Percentiles rank a stretch among this genome's conserved stretches.
phyloP scores from a whole-genome alignment of 1,140 invertebrate genomes.

The Calliphora vicina region DNA sequence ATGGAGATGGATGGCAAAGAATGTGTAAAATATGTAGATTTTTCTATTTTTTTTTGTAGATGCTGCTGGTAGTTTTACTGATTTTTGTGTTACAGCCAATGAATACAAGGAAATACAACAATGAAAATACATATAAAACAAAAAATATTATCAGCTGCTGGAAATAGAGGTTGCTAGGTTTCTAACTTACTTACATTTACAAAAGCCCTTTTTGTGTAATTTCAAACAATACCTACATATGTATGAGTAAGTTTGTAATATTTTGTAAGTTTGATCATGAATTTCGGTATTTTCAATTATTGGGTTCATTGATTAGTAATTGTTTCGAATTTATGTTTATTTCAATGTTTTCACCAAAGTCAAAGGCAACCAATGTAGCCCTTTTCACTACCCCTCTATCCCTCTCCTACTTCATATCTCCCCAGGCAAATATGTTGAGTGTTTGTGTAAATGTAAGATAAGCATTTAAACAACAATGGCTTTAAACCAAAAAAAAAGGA shows the following conservation, averaged over 20 bases:
- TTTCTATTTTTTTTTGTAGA: neutral
- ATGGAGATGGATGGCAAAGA: neutral
- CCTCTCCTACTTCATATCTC: no score
- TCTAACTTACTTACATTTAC: neutral
- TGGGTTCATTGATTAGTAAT: neutral
- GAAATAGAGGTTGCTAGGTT: neutral
- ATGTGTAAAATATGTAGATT: neutral
- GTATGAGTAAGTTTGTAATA: neutral
- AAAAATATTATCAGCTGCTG: neutral
- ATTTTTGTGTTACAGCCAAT: constrained; percentile 5
- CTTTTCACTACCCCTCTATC: no score
- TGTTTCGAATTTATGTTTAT: constrained; percentile 2
- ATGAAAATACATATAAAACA: neutral
- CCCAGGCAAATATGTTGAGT: neutral
- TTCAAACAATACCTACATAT: neutral
- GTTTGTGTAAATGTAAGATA: neutral
- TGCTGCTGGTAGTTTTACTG: neutral
- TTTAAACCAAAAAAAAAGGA: neutral
- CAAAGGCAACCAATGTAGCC: no score
- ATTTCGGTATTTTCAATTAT: constrained; percentile 16
- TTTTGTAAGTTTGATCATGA: neutral
- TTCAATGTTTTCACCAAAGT: neutral
- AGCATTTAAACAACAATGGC: neutral
- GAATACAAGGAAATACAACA: neutral
- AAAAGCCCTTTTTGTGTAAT: neutral